Base-by-base conservation (phyloP, 2,888 invertebrate species). In the Cordylochernes scorpioides region DNA sequence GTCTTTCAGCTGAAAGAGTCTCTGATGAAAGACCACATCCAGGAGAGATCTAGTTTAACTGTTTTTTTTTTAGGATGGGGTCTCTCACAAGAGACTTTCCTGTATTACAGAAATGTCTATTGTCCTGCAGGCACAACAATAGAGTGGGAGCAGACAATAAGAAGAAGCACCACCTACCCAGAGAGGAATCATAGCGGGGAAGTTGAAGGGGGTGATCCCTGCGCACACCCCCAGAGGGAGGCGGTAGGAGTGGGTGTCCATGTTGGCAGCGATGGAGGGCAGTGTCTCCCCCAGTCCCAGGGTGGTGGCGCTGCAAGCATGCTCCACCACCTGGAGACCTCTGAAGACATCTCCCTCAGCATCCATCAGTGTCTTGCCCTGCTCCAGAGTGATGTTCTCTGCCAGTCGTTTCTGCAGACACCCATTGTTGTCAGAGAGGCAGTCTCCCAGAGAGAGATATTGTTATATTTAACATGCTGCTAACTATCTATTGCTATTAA, bases 161-260 rank as follows among this genome's bases (percentile, higher is more conserved):
- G n/a, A n/a, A n/a, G n/a, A n/a, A 19, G n/a, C 14, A 12, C 17
- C 13, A 32, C 49, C 42, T 45, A 61, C 60, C 94, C 97, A 97
- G 4, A 97, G 61, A 0, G 97, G 97, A 43, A 97, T 88, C 97
- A 97, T 97, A 17, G 94, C 94, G 0, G 97, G 97, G 56, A 94
- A 97, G 55, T 94, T 94, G 55, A 94, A 94, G 0, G 91, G 91
- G n/a, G 84, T 75, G 45, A 94, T 84, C 27, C 91, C 88, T 46
- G 72, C 82, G 13, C 73, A 74, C 2, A 88, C 77, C 24, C 97
- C 97, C 2, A 97, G 58, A 0, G 97, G 97, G 26, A 77, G 59
- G 42, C 82, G 71, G 52, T 78, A 75, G 7, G 84, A 78, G 42
- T 75, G 67, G 1, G 82, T 82, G 54, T 99, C 97, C 86, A 99